Percentiles rank a stretch among this genome's conserved stretches.
Conservation (phyloP, 2,888 invertebrate genomes). For the Linnaemya tessellans region DNA sequence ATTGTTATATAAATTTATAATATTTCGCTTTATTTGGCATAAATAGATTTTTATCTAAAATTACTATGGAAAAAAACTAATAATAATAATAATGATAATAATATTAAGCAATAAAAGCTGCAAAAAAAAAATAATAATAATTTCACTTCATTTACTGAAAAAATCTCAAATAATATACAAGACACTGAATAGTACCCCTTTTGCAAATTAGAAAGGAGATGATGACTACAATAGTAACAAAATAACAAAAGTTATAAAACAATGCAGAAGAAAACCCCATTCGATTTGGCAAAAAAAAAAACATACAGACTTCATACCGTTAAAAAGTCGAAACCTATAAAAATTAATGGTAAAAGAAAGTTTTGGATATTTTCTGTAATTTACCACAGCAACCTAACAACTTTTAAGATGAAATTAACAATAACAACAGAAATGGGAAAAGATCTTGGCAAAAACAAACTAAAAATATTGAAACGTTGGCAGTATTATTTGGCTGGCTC, state of each 20-base stretch:
- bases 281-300: neutral
- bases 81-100: neutral
- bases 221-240: constrained; percentile 20
- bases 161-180: constrained; percentile 6
- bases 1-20: constrained; percentile 28
- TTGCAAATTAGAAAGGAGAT: constrained; percentile 52
- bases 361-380: constrained; percentile 55
- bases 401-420: constrained; percentile 58
- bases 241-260: constrained; percentile 7
- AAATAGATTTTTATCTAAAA: constrained; percentile 39
- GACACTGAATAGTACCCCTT: neutral
- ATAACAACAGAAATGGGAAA: constrained; percentile 29
- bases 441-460: constrained; percentile 16
- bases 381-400: constrained; percentile 61
- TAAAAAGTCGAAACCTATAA: constrained; percentile 69
- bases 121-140: neutral
- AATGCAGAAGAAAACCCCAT: constrained; percentile 13
- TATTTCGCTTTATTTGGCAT: neutral
- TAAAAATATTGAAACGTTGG: constrained; percentile 41
- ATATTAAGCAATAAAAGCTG: neutral
- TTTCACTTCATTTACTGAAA: constrained; percentile 12
- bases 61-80: neutral
- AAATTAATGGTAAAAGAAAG: constrained; percentile 72
- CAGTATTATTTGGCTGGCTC: constrained; percentile 46
- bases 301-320: constrained; percentile 28